These are phyloP conservation scores for Parazoanthus atlanticus DNA, from an alignment of 92 coral and sea anemone genomes.

Conservation along the genomic window DNA sequence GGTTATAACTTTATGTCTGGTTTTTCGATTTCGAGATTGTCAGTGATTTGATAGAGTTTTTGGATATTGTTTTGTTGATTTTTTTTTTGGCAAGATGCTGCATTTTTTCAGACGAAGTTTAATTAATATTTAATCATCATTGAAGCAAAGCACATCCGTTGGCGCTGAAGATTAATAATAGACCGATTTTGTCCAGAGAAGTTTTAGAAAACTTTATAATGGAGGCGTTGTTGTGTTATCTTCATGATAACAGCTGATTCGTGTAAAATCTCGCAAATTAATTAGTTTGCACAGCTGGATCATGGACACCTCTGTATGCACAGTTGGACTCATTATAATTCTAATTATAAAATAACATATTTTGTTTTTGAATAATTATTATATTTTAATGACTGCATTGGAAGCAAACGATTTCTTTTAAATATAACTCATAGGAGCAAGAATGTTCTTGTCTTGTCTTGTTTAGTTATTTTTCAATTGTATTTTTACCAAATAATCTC, in stretches of 20 bases:
- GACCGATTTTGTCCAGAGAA: neutral
- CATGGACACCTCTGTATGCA: neutral
- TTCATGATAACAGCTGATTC: neutral
- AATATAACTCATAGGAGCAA: neutral
- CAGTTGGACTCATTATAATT: neutral
- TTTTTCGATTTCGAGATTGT: neutral
- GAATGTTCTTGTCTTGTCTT: neutral
- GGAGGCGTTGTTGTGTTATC: neutral
- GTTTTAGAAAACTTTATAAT: neutral
- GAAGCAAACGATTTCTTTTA: neutral
- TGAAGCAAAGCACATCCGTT: neutral
- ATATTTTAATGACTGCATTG: neutral
- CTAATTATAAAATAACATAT: neutral
- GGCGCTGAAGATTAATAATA: neutral
- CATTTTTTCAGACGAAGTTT: too few relatives aligned
- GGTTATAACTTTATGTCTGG: neutral
- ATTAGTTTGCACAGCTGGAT: slow-evolving; percentile 29
- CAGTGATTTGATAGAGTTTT: neutral
- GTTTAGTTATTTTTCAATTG: neutral
- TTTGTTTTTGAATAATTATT: neutral
- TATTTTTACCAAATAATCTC: too few relatives aligned
- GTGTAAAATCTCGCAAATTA: neutral
- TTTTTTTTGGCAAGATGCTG: neutral
- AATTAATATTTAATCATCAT: too few relatives aligned
- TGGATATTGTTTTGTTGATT: neutral